Evolutionary conservation across 2,888 invertebrate genomes (phyloP), one percentile per base, ranked within the genome.

Genomic region (Orthosia cruda): DNA sequence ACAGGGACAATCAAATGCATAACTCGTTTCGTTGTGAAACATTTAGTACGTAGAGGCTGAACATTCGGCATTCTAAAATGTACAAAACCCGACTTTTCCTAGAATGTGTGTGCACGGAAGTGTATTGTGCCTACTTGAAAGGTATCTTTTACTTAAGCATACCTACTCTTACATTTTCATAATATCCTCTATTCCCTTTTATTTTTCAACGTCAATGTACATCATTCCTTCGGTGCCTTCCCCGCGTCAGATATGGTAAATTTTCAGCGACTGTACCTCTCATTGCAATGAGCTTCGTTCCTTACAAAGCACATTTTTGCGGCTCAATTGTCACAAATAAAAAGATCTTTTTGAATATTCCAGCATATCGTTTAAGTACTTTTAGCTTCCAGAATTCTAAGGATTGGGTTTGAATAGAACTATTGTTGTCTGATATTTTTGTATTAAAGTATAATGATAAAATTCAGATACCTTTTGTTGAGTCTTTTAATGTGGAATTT

Each of bases 271-370:
- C 67, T 54, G 59, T 59, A 72, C 57, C 71, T 74, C 63, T 78
- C 73, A 86, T 85, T 85, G 76, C 63, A 62, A 26, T 65, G 62
- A 74, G 68, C 73, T 73, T 70, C 3, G 55, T 65, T 71, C 20
- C 66, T 77, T 63, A 71, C 63, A 47, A 23, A 26, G 49, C 62
- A 80, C 63, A 82, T 72, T 82, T 78, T 78, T 54, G 45, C 66
- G 52, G 72, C 64, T 66, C 72, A 79, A 63, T 73, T 59, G 62
- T 58, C 65, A 61, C 69, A 76, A 63, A 74, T 40, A 69, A n/a
- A 63, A 68, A 40, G 0, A 49, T 58, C 12, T 62, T 64, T 54
- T 55, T 2, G 16, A 52, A 63, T 45, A 11, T 63, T 66, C 32
- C 40, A 54, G 58, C 5, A 57, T 23, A 12, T 40, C 9, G 5